Base-by-base conservation (phyloP, 2,797 vertebrate genomes). In the Gobio occitaniae region DNA sequence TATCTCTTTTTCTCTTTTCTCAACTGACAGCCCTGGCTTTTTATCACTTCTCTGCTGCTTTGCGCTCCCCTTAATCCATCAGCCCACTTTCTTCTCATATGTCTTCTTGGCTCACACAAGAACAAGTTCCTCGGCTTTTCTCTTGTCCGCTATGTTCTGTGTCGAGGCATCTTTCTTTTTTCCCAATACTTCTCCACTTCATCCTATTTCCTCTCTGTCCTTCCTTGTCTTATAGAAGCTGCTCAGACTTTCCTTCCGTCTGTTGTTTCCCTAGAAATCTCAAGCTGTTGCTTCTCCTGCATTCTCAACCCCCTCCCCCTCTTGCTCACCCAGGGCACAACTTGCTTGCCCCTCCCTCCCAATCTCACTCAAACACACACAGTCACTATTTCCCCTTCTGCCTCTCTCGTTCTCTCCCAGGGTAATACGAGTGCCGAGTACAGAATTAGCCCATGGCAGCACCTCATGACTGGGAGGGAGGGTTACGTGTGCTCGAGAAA, bases 361-460 rank as follows among this genome's bases (percentile, higher is more conserved):
- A 11, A 32, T 75, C 16, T 63, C 48, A 36, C 56, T 47, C 19
- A 74, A 65, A 59, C 36, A 8, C 78, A 25, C 44, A 44, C 78
- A 44, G n/a, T 79, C 47, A 10, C 65, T 54, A 52, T 75, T 41
- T 84, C 56, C 13, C 7, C 63, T 56, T 63, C 61, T 80, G 44
- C 68, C 54, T 54, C 65, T 44, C 65, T 84, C 56, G 6, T 5
- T 54, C 50, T 66, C 54, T 48, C 69, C 50, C 79, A 59, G 72
- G 72, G 82, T 89, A 94, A 95, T 90, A 90, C 86, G 92, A 94
- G 92, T 91, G 85, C 76, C 75, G 84, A 54, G 90, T 84, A 90
- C 93, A 90, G 90, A 95, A 93, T 95, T 94, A 93, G 91, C 88
- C 83, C 85, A 86, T 90, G 89, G 89, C 56, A 89, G 83, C 89